Evolutionary conservation across 2,797 vertebrate genomes (phyloP).

Genomic region (Diplodus sargus): DNA sequence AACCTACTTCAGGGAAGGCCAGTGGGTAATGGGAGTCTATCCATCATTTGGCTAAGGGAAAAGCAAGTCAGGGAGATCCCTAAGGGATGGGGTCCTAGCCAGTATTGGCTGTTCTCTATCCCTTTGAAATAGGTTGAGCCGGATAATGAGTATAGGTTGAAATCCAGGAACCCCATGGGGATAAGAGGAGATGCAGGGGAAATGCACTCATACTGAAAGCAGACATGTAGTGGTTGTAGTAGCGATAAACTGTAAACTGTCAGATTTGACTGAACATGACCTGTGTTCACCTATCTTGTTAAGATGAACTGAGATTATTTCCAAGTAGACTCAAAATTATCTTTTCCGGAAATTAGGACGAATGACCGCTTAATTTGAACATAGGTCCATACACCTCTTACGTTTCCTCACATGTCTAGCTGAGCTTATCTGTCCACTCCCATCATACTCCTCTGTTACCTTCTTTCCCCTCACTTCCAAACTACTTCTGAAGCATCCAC

Average conservation of each 20-base stretch:
- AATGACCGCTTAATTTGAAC: neutral
- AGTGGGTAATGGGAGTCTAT: constrained; percentile 47
- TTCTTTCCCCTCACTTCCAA: neutral
- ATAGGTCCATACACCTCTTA: neutral
- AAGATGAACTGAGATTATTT: neutral
- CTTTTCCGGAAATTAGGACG: neutral
- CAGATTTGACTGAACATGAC: neutral
- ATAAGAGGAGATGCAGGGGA: constrained; percentile 2
- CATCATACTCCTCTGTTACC: no score
- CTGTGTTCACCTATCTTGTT: neutral
- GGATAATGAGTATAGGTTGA: neutral
- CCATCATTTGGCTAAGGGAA: constrained; percentile 50
- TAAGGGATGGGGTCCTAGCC: neutral
- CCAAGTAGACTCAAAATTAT: neutral
- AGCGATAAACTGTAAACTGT: neutral
- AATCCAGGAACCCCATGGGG: neutral
- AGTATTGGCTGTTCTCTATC: constrained; percentile 19
- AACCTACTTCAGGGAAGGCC: constrained; percentile 46
- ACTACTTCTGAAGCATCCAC: constrained; percentile 14
- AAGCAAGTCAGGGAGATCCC: constrained; percentile 21
- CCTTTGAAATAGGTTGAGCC: constrained; percentile 13
- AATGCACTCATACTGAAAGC: neutral
- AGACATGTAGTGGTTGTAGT: neutral
- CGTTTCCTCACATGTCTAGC: neutral
- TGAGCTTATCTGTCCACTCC: no score